phyloP scores from a whole-genome alignment of 2,888 invertebrate species.

The Tachina fera region DNA sequence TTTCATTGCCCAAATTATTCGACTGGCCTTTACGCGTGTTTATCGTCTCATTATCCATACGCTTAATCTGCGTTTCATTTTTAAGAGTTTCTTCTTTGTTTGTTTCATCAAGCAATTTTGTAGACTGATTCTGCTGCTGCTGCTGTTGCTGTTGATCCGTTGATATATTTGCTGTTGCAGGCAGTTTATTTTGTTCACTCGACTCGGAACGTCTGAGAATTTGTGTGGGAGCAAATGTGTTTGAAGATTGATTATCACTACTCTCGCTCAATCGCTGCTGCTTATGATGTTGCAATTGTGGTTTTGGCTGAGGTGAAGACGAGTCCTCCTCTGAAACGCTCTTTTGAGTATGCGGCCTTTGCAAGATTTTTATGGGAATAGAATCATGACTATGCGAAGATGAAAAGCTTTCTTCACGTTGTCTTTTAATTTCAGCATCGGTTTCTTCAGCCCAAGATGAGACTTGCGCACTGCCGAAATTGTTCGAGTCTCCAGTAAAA shows the following conservation, averaged over 20 bases:
- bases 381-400: slow-evolving; percentile 81
- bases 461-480: slow-evolving; percentile 73
- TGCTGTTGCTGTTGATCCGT: slow-evolving; percentile 42
- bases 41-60: slow-evolving; percentile 50
- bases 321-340: slow-evolving; percentile 77
- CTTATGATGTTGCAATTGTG: slow-evolving; percentile 65
- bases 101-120: slow-evolving; percentile 37
- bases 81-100: slow-evolving; percentile 64
- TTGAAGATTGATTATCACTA: slow-evolving; percentile 64
- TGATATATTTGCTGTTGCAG: background rate
- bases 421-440: slow-evolving; percentile 80
- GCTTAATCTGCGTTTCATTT: slow-evolving; percentile 63
- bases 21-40: slow-evolving; percentile 63
- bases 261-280: slow-evolving; percentile 65
- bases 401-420: slow-evolving; percentile 81
- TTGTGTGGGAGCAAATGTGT: slow-evolving; percentile 79
- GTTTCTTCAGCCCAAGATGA: slow-evolving; percentile 84
- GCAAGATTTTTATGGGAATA: slow-evolving; percentile 82
- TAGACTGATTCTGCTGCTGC: slow-evolving; percentile 22
- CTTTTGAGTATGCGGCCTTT: slow-evolving; percentile 79
- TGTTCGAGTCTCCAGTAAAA: slow-evolving; percentile 73
- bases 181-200: slow-evolving; percentile 49
- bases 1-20: slow-evolving; percentile 49
- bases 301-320: slow-evolving; percentile 64
- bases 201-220: slow-evolving; percentile 81